These are phyloP conservation scores for Hypolimnas misippus DNA, from an alignment of 2,888 invertebrate genomes.

Conservation along the genomic window DNA sequence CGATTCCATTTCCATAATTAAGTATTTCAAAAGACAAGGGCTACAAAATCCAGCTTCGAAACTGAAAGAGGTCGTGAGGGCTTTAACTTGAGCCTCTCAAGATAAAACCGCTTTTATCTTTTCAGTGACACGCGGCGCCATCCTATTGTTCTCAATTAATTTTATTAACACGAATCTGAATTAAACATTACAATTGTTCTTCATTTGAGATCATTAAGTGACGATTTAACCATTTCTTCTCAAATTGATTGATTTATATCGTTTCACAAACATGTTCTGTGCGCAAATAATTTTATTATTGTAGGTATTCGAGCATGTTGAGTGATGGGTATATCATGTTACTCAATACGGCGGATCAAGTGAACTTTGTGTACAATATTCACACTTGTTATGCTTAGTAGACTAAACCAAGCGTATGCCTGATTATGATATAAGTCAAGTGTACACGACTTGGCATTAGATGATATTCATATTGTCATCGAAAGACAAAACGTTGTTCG, in stretches of 20 bases:
- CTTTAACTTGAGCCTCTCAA: slow-evolving; percentile 3
- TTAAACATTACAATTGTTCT: slow-evolving; percentile 4
- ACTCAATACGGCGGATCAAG: background rate
- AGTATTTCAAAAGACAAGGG: background rate
- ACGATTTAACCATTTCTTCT: too few relatives aligned
- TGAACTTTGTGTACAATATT: background rate
- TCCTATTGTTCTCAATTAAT: background rate
- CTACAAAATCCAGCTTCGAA: background rate
- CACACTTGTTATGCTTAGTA: background rate
- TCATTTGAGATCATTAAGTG: background rate
- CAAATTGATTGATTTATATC: background rate
- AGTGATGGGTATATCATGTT: background rate
- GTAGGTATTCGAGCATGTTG: background rate
- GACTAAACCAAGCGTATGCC: slow-evolving; percentile 3
- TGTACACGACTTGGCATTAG: background rate
- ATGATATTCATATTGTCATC: background rate
- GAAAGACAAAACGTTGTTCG: too few relatives aligned
- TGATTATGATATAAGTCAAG: background rate
- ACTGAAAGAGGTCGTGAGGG: slow-evolving; percentile 1
- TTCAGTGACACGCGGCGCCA: background rate
- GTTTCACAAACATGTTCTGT: background rate
- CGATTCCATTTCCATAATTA: background rate
- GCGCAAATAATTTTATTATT: background rate
- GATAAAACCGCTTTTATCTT: slow-evolving; percentile 12
- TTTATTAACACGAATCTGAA: slow-evolving; percentile 2